These are phyloP conservation scores for Periophthalmus modestus DNA, from an alignment of 2,113 vertebrate genomes.

Conservation along the genomic window DNA sequence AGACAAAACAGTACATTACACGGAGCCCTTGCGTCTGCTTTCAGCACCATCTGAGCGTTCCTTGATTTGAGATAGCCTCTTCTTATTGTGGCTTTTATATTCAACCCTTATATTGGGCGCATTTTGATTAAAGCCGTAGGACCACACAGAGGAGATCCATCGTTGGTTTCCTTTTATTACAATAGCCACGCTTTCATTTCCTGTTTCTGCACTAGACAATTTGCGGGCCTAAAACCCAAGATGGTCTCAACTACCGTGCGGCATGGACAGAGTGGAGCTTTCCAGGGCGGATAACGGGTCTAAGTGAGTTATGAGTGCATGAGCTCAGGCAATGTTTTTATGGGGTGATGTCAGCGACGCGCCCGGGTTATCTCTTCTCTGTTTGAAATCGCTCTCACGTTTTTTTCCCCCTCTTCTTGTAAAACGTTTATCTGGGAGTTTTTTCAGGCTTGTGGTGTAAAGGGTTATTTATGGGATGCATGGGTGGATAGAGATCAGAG, in stretches of 20 bases:
- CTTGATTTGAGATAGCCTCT: slow-evolving; percentile 4
- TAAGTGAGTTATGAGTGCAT: slow-evolving; percentile 52
- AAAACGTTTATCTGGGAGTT: slow-evolving; percentile 25
- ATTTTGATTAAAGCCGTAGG: slow-evolving; percentile 2
- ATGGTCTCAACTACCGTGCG: not conserved
- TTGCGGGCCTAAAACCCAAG: not conserved
- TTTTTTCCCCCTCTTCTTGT: slow-evolving; percentile 15
- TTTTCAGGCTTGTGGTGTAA: slow-evolving; percentile 20
- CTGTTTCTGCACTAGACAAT: slow-evolving; percentile 8
- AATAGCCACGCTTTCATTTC: slow-evolving; percentile 7
- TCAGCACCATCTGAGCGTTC: not conserved
- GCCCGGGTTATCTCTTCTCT: slow-evolving; percentile 53
- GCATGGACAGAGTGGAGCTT: not conserved
- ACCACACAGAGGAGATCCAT: slow-evolving; percentile 2
- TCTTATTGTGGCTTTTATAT: not conserved
- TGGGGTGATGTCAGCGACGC: slow-evolving; percentile 57
- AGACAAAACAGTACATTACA: not conserved
- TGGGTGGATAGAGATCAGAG: slow-evolving; percentile 22
- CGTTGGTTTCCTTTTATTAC: slow-evolving; percentile 8
- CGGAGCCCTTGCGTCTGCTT: not conserved
- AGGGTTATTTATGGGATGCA: slow-evolving; percentile 51
- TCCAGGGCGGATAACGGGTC: not conserved
- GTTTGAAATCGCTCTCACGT: slow-evolving; percentile 37
- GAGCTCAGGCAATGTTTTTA: slow-evolving; percentile 58
- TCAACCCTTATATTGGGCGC: not conserved